These are phyloP conservation scores for Rhea americana DNA, from an alignment of 2,113 vertebrate species.

Conservation along the genomic window DNA sequence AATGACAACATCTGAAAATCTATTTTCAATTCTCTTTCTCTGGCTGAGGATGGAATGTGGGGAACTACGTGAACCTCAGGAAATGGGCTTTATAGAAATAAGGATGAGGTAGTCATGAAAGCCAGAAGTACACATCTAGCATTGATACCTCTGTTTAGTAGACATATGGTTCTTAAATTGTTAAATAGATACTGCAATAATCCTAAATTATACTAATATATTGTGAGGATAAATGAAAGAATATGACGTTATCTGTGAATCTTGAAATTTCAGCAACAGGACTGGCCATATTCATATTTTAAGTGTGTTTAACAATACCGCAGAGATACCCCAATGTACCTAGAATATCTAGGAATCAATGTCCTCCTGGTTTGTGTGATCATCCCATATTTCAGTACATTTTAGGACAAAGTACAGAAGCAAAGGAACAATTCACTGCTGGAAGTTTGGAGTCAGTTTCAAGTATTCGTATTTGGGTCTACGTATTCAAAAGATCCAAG, in stretches of 20 bases:
- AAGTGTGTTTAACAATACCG: background rate
- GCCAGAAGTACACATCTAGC: background rate
- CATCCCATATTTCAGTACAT: background rate
- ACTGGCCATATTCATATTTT: background rate
- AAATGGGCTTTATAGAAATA: background rate
- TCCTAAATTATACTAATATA: background rate
- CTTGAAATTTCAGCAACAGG: background rate
- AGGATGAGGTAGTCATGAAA: background rate
- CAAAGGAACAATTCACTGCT: background rate
- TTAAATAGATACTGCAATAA: background rate
- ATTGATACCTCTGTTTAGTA: background rate
- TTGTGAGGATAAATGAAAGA: background rate
- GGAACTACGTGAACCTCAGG: background rate
- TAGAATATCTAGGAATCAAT: background rate
- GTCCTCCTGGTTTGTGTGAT: background rate
- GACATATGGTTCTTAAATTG: background rate
- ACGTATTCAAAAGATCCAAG: background rate
- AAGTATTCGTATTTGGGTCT: background rate
- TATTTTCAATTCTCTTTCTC: background rate
- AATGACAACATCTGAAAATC: background rate
- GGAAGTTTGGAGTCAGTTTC: background rate
- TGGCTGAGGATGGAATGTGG: background rate
- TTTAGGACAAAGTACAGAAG: background rate
- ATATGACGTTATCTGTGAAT: background rate
- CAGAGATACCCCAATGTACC: background rate